Evolutionary conservation across 2,113 vertebrate genomes (phyloP).

Genomic region (Xenopus borealis): DNA sequence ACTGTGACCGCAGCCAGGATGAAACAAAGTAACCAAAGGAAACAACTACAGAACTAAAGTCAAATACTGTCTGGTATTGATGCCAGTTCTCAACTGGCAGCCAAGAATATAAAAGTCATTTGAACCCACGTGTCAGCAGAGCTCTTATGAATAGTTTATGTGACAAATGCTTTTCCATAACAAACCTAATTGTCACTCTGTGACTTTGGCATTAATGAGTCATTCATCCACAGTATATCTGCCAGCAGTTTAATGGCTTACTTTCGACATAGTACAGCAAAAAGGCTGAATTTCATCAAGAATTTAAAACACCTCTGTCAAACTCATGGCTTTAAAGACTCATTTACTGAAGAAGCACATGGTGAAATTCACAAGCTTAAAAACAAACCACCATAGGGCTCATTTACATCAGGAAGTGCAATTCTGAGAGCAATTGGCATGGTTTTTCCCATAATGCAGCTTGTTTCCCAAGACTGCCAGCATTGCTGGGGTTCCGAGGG

Average conservation of each 20-base stretch:
- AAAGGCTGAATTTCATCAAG: neutral
- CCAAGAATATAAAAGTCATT: slow-evolving; percentile 37
- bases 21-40: slow-evolving; percentile 13
- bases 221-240: neutral
- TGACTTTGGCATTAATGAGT: neutral
- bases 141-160: slow-evolving; percentile 26
- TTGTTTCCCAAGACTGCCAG: too few species aligned
- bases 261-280: neutral
- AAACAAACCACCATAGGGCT: too few species aligned
- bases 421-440: too few species aligned
- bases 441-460: too few species aligned
- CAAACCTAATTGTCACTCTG: neutral
- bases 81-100: slow-evolving; percentile 16
- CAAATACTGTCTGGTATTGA: neutral
- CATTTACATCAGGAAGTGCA: too few species aligned
- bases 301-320: neutral
- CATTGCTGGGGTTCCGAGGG: too few species aligned
- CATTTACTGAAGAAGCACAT: too few species aligned
- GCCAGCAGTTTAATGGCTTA: neutral
- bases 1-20: slow-evolving; percentile 7
- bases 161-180: slow-evolving; percentile 10
- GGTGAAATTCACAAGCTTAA: too few species aligned
- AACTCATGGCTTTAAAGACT: too few species aligned
- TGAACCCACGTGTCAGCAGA: slow-evolving; percentile 16
- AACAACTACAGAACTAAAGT: slow-evolving; percentile 24